Evolutionary conservation across 2,797 vertebrate genomes (phyloP).

Genomic region (Crenuchus spilurus): DNA sequence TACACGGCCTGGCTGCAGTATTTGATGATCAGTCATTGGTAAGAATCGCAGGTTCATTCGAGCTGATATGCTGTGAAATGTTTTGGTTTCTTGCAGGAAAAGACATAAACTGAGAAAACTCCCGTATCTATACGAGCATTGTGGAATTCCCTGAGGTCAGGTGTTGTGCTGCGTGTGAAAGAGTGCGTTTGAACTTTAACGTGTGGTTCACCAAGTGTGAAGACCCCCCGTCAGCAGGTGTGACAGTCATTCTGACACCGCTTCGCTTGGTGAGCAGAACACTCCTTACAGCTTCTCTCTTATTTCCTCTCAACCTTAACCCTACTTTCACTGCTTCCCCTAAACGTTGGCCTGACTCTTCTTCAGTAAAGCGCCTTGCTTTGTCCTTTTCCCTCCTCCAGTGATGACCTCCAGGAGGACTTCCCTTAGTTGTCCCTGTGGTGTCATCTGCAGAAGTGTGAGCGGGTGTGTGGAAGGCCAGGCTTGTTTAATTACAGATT

Average conservation of each 20-base stretch:
- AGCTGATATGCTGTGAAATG: background rate
- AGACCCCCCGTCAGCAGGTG: slow-evolving; percentile 1
- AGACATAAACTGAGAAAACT: slow-evolving; percentile 8
- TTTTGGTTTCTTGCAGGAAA: background rate
- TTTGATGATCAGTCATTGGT: no score
- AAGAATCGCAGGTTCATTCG: background rate
- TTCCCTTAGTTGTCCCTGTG: background rate
- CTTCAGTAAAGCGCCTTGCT: background rate
- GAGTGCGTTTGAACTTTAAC: background rate
- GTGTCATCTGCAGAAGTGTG: background rate
- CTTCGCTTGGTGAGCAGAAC: no score
- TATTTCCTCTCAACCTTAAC: background rate
- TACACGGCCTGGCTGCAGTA: background rate
- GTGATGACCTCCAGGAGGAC: slow-evolving; percentile 1
- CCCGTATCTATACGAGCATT: background rate
- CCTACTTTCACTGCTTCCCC: slow-evolving; percentile 17
- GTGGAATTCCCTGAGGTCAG: slow-evolving; percentile 20
- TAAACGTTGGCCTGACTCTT: background rate
- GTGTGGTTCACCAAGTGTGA: background rate
- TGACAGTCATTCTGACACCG: slow-evolving; percentile 1
- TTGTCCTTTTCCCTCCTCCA: background rate
- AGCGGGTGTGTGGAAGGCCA: no score
- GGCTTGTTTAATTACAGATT: background rate
- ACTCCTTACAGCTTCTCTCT: background rate
- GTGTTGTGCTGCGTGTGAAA: background rate